Evolutionary conservation across 2,113 vertebrate genomes (phyloP), one percentile per base, ranked within the genome.

Genomic region (Thermophis baileyi): DNA sequence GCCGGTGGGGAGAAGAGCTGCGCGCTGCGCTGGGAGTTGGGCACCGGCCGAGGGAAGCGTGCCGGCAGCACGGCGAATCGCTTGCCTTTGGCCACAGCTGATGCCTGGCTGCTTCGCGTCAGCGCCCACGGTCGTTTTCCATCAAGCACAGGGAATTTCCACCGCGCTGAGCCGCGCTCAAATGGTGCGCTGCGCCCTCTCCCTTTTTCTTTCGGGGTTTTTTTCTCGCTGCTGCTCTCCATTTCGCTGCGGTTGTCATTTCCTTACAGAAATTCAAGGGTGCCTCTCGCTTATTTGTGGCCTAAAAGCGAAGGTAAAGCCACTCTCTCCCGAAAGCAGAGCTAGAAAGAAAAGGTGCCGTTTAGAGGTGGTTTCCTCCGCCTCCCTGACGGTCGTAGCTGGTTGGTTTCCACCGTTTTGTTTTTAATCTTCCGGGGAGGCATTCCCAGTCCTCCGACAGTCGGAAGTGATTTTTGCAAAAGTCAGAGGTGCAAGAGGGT

Each of bases 211-310:
- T 85, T 91, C 27, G 60, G 44, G 44, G n/a, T 24, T 85, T 51
- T 50, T 6, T 27, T 86, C 85, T n/a, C 86, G 14, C 27, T 51
- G 46, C 16, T 46, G 8, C n/a, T 51, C 74, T 91, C 54, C 50
- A n/a, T 87, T 91, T 46, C 81, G 27, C 87, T 54, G 74, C 35
- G 91, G 4, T 89, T 95, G 94, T 96, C 96, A 94, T 96, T 97
- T 95, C 93, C 63, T 92, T 92, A 95, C 90, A 93, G 54, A 95
- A 94, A 54, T 20, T 10, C 27, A 30, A 50, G 49, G 93, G 85
- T 27, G 63, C 30, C 63, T 91, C 40, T 91, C 40, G 60, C 95
- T 90, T 89, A 90, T 94, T 91, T 95, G 91, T 95, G 96, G 96
- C 96, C 97, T 96, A 95, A 96, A 95, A 93, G 49, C 44, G 27